Conservation (phyloP, 2,113 vertebrate genomes). For the Rhegmatorhina hoffmannsi region DNA sequence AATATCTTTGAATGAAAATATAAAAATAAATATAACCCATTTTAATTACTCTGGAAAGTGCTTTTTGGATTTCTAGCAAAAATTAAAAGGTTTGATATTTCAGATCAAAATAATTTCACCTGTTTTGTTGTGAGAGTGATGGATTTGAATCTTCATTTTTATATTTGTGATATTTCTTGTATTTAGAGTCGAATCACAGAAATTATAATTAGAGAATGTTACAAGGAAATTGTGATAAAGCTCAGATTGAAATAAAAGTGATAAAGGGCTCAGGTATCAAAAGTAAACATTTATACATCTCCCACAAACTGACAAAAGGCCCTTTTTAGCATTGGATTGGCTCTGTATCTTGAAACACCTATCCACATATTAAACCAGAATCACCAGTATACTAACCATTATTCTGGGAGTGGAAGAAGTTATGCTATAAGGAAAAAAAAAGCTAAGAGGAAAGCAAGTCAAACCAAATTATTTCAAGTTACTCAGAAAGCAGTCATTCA, state of each 20-base stretch:
- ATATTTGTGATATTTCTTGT: background rate
- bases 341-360: background rate
- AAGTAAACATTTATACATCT: background rate
- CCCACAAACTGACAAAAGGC: background rate
- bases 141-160: background rate
- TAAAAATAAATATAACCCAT: background rate
- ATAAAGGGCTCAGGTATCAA: background rate
- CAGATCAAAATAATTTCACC: background rate
- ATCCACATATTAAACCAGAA: background rate
- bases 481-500: background rate
- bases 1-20: background rate
- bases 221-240: background rate
- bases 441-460: background rate
- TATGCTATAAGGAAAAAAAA: background rate
- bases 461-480: slow-evolving; percentile 1
- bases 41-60: background rate
- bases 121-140: background rate
- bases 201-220: background rate
- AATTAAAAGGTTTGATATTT: background rate
- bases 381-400: background rate
- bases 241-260: background rate
- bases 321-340: background rate
- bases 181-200: background rate
- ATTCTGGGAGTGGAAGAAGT: background rate
- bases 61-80: background rate